Conservation (phyloP, 1,140 invertebrate genomes). For the Lasioglossum albipes region DNA sequence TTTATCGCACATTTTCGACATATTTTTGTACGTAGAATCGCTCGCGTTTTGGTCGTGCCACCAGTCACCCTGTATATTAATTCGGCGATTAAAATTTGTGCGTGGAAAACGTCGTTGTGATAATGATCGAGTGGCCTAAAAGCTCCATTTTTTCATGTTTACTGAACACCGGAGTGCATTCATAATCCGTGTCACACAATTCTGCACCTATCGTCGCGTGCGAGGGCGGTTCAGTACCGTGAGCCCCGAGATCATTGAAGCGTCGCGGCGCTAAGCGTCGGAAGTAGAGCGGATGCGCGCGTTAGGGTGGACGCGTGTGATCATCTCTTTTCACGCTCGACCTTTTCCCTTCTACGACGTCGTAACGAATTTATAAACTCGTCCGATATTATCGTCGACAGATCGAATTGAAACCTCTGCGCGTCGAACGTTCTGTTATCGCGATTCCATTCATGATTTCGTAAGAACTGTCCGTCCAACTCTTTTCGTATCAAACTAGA, state of each 20-base stretch:
- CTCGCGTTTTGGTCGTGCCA: too few relatives aligned
- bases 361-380: conserved; percentile 43
- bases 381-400: conserved; percentile 35
- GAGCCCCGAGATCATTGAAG: conserved; percentile 67
- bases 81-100: not conserved
- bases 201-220: conserved; percentile 42
- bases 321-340: conserved; percentile 60
- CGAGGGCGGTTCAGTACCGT: conserved; percentile 68
- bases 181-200: conserved; percentile 57
- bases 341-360: conserved; percentile 49
- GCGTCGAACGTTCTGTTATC: not conserved
- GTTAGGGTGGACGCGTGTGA: conserved; percentile 51
- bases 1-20: too few relatives aligned
- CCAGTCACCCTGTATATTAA: too few relatives aligned
- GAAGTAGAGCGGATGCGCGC: conserved; percentile 76
- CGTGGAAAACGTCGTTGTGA: not conserved
- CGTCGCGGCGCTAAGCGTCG: conserved; percentile 78
- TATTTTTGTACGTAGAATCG: too few relatives aligned
- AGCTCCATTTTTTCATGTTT: conserved; percentile 52
- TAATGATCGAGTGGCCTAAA: conserved; percentile 36
- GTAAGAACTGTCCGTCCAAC: not conserved
- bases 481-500: not conserved
- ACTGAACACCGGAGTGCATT: conserved; percentile 39
- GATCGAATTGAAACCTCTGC: conserved; percentile 10
- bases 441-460: not conserved